Percentiles rank a stretch among this genome's conserved stretches.
Evolutionary conservation across 2,113 vertebrate genomes (phyloP).

Genomic region (Clarias macrocephalus): DNA sequence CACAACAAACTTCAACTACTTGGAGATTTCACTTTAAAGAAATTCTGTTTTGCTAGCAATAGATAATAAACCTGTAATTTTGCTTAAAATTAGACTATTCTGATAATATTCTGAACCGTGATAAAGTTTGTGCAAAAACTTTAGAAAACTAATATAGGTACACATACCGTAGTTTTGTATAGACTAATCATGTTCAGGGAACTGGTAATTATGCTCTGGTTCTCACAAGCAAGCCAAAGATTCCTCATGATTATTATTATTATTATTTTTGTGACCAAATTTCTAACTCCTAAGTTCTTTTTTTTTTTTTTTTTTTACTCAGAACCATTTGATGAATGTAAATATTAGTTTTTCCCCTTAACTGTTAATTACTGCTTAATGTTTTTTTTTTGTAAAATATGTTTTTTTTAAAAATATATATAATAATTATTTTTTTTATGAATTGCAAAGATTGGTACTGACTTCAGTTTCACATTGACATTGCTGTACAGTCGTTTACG

Average conservation of each 20-base stretch:
- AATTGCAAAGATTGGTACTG: slow-evolving; percentile 31
- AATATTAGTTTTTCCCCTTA: slow-evolving; percentile 11
- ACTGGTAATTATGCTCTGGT: slow-evolving; percentile 65
- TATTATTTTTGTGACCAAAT: not conserved
- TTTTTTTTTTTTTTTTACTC: slow-evolving; percentile 17
- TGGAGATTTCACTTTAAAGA: not conserved
- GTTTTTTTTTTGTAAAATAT: slow-evolving; percentile 17
- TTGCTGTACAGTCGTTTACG: not conserved
- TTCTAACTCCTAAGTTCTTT: not conserved
- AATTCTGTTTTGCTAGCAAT: not conserved
- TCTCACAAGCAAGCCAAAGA: slow-evolving; percentile 58
- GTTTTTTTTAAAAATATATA: not conserved
- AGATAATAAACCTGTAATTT: not conserved
- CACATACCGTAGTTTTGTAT: slow-evolving; percentile 46
- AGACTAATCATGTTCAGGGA: slow-evolving; percentile 44
- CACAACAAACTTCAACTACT: not conserved
- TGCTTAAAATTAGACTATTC: not conserved
- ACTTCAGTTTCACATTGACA: not conserved
- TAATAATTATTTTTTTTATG: not conserved
- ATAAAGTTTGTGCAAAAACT: not conserved
- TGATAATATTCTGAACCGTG: not conserved
- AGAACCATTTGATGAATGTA: slow-evolving; percentile 37
- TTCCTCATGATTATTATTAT: not conserved
- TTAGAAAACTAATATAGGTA: not conserved
- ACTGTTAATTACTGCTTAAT: not conserved